Evolutionary conservation across 2,888 invertebrate genomes (phyloP), one percentile per base, ranked within the genome.

Genomic region (Nephrocerus scutellatus): DNA sequence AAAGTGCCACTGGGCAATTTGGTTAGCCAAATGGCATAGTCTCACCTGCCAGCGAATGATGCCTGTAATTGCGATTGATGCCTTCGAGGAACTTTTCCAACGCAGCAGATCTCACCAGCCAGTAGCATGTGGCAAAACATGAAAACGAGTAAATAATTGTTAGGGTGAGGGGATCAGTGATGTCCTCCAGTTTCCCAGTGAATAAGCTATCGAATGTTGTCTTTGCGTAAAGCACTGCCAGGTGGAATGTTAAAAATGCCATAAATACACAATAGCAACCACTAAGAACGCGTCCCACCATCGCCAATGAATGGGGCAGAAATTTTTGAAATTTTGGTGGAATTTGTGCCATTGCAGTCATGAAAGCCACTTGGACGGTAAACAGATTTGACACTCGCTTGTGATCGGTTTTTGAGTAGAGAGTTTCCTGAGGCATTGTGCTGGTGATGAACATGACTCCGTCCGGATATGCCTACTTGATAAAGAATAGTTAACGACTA

Each of bases 91-190:
- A 61, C 2, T 9, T 14, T 2, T 31, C 8, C 22, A 63, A 24
- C 0, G 46, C 39, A 4, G 36, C 15, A 3, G 50, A 52, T 7
- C 44, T 48, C 23, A 47, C 6, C n/a, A 51, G 43, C 62, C 63
- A 62, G 38, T 60, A 65, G 22, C 49, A 47, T 4, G 42, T 45
- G 7, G 51, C 53, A 36, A 52, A 63, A 6, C 43, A 22, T 2
- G 62, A 49, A n/a, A 62, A 63, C 6, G 52, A 55, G 34, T 53
- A 64, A 6, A 65, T 63, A 10, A 64, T 50, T 2, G 54, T 44
- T 55, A 55, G 54, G 18, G 59, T 58, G 8, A 62, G 36, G 1
- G 63, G 55, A 36, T 63, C 65, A 1, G 59, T 60, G 4, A 62
- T 56, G 28, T 55, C 52, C 41, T 59, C 56, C 32, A 63, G 31